phyloP scores from a whole-genome alignment of 2,888 invertebrate species.

The Zonitis immaculata region DNA sequence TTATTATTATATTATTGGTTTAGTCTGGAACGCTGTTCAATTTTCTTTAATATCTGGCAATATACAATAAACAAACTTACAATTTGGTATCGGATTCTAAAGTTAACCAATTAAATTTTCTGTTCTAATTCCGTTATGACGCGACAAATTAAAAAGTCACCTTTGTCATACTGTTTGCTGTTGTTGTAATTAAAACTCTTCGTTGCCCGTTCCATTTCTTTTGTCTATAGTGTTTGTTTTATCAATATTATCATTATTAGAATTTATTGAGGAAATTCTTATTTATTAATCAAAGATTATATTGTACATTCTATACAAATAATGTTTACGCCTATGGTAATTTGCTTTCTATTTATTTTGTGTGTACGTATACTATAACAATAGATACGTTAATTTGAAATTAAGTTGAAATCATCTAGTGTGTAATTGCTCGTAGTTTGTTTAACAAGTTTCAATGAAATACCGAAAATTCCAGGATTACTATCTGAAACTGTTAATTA shows the following conservation, averaged over 20 bases:
- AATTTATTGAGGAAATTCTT: no score
- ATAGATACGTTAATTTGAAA: constrained; percentile 8
- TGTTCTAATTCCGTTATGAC: neutral
- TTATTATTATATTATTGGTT: neutral
- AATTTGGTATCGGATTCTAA: neutral
- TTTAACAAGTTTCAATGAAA: neutral
- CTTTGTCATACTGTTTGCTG: neutral
- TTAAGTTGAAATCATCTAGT: constrained; percentile 10
- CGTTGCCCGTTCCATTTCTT: neutral
- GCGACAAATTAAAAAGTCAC: neutral
- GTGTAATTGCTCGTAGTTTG: constrained; percentile 3
- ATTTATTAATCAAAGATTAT: no score
- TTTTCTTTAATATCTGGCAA: neutral
- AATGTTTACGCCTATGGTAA: neutral
- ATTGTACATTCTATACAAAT: no score
- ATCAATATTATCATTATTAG: neutral
- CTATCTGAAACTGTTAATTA: neutral
- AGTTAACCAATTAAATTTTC: neutral
- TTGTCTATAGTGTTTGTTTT: neutral
- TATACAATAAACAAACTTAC: neutral
- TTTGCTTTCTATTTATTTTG: neutral
- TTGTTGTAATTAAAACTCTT: neutral
- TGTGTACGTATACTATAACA: neutral
- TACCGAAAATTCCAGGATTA: neutral
- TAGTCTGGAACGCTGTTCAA: neutral